Evolutionary conservation across 2,797 vertebrate species (phyloP), one percentile per base, ranked within the genome.

Genomic region (Chloroceryle amazona): DNA sequence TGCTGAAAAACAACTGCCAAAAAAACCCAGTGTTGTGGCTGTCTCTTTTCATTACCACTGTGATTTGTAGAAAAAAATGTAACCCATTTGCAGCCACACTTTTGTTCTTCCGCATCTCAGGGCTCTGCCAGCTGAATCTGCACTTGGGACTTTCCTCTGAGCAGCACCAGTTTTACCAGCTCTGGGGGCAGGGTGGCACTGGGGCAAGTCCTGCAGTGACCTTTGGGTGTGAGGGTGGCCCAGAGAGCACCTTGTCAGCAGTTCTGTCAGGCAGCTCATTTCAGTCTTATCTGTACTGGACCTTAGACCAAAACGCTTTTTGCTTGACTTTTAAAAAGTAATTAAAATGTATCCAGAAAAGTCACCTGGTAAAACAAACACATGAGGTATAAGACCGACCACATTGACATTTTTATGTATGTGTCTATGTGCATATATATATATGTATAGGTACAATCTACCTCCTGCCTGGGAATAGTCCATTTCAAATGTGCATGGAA

Each of bases 181-280:
- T 71, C 75, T 11, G 12, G 1, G 2, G n/a, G 7, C 41, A 57
- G 13, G 31, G 39, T 67, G 41, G 28, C 72, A 61, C 55, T 47
- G 37, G 35, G 26, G 13, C 19, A 76, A 37, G 47, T n/a, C 18
- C 51, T 2, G 2, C 26, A 41, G 20, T 21, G 11, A 20, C 25
- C 0, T 0, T 4, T 2, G 0, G 10, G n/a, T 3, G 0, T 2
- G 1, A 29, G 37, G 29, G 31, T 51, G 60, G 35, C 70, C 41
- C 76, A n/a, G 39, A 4, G 51, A 55, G 55, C 57, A 63, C 31
- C 33, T 63, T 19, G 37, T 42, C 44, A 76, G 47, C 39, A 44
- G 42, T 47, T 90, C 86, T 83, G 65, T 28, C 42, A 39, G 35
- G 42, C 54, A 80, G 23, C 19, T 82, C 0, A 0, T 61, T 90